These are phyloP conservation scores for Oreochromis tanganicae DNA, from an alignment of 2,113 vertebrate species.

Conservation along the genomic window DNA sequence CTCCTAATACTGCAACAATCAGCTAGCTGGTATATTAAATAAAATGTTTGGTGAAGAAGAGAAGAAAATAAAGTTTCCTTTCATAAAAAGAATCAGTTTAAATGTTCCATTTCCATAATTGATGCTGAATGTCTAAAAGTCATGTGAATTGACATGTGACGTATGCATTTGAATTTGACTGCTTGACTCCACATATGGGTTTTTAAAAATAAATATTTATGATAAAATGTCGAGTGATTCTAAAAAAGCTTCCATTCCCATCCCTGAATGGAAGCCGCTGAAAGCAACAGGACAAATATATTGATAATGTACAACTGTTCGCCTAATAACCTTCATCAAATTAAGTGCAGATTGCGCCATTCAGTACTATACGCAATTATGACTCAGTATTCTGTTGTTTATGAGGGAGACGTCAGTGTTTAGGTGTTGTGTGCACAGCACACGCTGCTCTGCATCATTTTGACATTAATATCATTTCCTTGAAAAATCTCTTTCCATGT, in stretches of 20 bases:
- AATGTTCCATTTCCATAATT: slow-evolving; percentile 9
- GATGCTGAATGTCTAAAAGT: slow-evolving; percentile 5
- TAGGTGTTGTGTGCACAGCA: background rate
- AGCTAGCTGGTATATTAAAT: slow-evolving; percentile 20
- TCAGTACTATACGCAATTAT: background rate
- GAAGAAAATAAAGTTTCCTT: slow-evolving; percentile 11
- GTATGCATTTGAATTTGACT: background rate
- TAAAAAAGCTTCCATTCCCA: background rate
- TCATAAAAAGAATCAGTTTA: background rate
- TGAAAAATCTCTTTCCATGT: background rate
- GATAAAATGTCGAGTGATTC: background rate
- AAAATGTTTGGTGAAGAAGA: background rate
- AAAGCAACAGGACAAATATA: background rate
- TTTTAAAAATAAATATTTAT: background rate
- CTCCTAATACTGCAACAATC: slow-evolving; percentile 22
- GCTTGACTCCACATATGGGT: background rate
- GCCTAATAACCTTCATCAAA: background rate
- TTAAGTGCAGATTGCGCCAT: background rate
- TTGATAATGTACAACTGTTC: background rate
- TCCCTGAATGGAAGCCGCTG: background rate
- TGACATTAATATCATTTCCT: background rate
- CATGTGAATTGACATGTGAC: background rate
- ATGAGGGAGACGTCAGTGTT: background rate
- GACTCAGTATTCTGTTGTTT: background rate
- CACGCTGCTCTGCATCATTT: background rate